Conservation (phyloP, 1,140 invertebrate species). For the Capitella teleta region DNA sequence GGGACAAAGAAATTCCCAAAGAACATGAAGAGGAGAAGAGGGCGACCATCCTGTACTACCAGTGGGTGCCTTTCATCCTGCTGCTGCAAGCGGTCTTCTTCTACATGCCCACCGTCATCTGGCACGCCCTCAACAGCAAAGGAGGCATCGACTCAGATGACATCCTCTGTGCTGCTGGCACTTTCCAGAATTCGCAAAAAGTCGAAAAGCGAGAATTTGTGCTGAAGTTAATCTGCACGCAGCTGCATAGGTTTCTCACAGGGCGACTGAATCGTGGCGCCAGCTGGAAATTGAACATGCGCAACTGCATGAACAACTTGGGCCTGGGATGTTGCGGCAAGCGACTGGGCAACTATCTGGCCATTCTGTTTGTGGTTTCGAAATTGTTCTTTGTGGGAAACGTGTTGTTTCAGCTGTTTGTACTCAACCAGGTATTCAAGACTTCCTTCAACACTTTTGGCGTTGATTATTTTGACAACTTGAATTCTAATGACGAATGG, state of each 20-base stretch:
- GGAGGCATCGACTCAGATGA: conserved; percentile 14
- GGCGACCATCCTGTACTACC: conserved; percentile 44
- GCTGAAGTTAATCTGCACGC: too few relatives aligned
- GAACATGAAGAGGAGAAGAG: conserved; percentile 19
- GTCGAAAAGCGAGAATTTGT: too few relatives aligned
- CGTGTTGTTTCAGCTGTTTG: conserved; percentile 27
- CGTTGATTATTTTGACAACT: conserved; percentile 27
- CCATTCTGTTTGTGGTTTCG: conserved; percentile 41
- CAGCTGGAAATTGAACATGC: too few relatives aligned
- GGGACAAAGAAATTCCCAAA: conserved; percentile 16
- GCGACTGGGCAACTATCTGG: conserved; percentile 44
- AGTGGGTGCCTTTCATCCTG: conserved; percentile 50
- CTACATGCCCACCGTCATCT: conserved; percentile 14
- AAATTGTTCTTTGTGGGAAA: conserved; percentile 17
- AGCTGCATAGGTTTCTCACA: neutral
- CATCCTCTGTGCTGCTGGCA: too few relatives aligned
- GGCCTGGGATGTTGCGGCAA: conserved; percentile 38
- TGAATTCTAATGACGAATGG: conserved; percentile 26
- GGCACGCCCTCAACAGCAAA: conserved; percentile 14
- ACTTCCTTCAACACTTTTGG: conserved; percentile 45
- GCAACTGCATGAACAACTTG: conserved; percentile 9
- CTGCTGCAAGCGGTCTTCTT: conserved; percentile 42
- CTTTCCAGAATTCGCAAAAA: too few relatives aligned
- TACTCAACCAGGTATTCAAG: conserved; percentile 46
- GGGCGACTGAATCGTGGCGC: too few relatives aligned